A percentile compares a stretch with the other conserved stretches of the same genome.
Conservation (phyloP, 1,140 invertebrate genomes). For the Atopsyche davidsoni region DNA sequence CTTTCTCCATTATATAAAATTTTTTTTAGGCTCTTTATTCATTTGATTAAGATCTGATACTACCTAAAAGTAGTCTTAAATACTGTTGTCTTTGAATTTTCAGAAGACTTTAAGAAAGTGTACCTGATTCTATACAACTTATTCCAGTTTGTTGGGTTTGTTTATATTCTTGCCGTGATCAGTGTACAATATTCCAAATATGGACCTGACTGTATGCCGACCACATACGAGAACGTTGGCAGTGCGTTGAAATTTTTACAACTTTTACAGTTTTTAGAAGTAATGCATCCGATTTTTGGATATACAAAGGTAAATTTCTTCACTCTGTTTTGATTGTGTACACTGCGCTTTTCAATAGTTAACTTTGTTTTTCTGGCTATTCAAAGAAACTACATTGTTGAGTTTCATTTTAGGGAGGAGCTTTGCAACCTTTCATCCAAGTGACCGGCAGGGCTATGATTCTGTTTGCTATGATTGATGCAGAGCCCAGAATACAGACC, state of each 20-base stretch:
- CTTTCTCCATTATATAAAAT: too few species aligned
- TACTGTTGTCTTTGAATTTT: too few species aligned
- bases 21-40: too few species aligned
- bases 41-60: too few species aligned
- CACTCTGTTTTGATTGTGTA: too few species aligned
- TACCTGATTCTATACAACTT: constrained; percentile 89
- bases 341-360: neutral
- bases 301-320: constrained; percentile 69
- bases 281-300: constrained; percentile 83
- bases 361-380: neutral
- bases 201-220: constrained; percentile 65
- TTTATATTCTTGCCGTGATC: constrained; percentile 72
- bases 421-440: constrained; percentile 57
- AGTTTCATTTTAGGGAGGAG: constrained; percentile 22
- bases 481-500: constrained; percentile 77
- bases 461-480: constrained; percentile 76
- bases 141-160: constrained; percentile 83
- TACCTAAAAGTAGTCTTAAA: too few species aligned
- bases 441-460: constrained; percentile 72
- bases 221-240: constrained; percentile 72
- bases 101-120: constrained; percentile 75
- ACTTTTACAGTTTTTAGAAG: constrained; percentile 76
- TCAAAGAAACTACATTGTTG: constrained; percentile 9
- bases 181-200: constrained; percentile 66
- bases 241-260: constrained; percentile 77